Base-by-base conservation (phyloP, 2,113 vertebrate genomes). In the Eonycteris spelaea region DNA sequence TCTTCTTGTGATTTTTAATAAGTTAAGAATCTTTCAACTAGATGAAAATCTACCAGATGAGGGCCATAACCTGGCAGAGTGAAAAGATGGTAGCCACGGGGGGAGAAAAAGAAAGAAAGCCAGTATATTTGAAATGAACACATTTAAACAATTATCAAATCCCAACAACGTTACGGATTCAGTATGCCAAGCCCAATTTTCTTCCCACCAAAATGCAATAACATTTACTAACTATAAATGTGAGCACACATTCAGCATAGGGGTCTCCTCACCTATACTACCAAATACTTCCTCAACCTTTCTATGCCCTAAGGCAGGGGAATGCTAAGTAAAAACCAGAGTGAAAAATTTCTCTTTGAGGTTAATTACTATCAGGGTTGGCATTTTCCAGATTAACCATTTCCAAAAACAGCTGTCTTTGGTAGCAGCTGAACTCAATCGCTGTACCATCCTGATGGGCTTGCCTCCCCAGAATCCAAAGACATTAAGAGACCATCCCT, bases 161-260 rank as follows among this genome's bases (percentile, higher is more conserved):
- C 8, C 30, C 68, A 83, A 67, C 11, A 15, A 83, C 45, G 30
- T 38, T 67, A 78, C 22, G 84, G 24, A 53, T 86, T 89, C 92
- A 77, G 30, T 40, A 59, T n/a, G 2, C 79, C 68, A 21, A 59
- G 28, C 8, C 85, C 71, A 73, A 45, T 61, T 48, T 75, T 67
- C n/a, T 55, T 70, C 48, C 24, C 43, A 55, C 33, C 22, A 40
- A 33, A 79, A 96, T 61, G 48, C 18, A 19, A 2, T 71, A 83
- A 51, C 48, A 91, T 61, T 93, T 38, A 88, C 68, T 79, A 97
- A 93, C 65, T 33, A 63, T 57, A 84, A 78, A 28, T 63, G 16
- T 18, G n/a, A 63, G 43, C 51, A 68, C 30, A 71, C 11, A 48
- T 1, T 48, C 45, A 71, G 51, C 35, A 28, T 2, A 13, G 12